Conservation (phyloP, 2,113 vertebrate genomes). For the Trogon surrucura region DNA sequence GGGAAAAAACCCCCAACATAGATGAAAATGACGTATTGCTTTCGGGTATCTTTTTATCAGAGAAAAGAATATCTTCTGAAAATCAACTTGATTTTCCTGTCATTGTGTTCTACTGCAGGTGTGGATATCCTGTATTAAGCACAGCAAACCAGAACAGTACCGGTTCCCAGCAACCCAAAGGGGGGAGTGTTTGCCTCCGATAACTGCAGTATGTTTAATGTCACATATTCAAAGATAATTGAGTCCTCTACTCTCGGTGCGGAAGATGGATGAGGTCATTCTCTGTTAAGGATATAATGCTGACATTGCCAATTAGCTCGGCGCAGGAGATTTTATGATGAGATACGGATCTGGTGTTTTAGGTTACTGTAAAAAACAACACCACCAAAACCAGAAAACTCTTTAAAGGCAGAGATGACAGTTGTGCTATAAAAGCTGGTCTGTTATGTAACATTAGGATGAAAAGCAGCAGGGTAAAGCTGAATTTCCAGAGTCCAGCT, state of each 20-base stretch:
- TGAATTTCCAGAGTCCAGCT: neutral
- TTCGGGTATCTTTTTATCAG: neutral
- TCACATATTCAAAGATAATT: neutral
- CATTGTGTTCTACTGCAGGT: slow-evolving; percentile 18
- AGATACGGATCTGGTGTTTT: neutral
- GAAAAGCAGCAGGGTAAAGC: neutral
- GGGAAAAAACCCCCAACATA: too few relatives aligned
- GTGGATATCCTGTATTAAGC: slow-evolving; percentile 42
- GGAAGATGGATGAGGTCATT: neutral
- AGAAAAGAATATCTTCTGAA: neutral
- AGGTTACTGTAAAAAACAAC: neutral
- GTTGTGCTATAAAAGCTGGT: neutral
- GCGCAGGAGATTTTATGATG: neutral
- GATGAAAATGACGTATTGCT: neutral
- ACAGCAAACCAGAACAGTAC: neutral
- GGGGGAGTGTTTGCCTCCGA: neutral
- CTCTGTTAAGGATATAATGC: neutral
- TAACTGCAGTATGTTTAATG: neutral
- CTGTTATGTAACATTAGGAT: neutral
- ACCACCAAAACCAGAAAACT: neutral
- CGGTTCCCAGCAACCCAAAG: slow-evolving; percentile 5
- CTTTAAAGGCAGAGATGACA: neutral
- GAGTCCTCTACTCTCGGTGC: neutral
- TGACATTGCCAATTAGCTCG: neutral
- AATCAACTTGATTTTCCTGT: slow-evolving; percentile 37